Conservation (phyloP, 2,113 vertebrate genomes). For the Nothocercus nigrocapillus region DNA sequence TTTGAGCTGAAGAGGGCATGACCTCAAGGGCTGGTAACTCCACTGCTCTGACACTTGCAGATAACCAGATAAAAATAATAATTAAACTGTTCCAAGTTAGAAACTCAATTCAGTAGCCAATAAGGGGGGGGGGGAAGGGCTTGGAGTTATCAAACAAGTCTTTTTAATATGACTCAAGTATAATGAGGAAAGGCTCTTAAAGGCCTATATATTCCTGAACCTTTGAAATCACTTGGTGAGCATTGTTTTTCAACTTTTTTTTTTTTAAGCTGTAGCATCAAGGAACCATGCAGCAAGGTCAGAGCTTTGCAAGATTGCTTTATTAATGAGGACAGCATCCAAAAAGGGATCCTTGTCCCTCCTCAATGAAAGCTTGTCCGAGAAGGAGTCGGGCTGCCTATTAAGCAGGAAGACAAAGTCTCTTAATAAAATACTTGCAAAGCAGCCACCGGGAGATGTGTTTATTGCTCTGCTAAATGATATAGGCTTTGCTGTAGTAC, state of each 20-base stretch:
- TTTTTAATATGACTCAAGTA: neutral
- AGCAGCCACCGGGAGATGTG: conserved; percentile 23
- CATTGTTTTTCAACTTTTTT: neutral
- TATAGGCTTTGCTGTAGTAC: neutral
- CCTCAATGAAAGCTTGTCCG: conserved; percentile 27
- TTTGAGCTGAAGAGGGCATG: neutral
- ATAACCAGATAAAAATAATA: neutral
- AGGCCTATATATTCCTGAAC: neutral
- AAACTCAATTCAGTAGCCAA: neutral
- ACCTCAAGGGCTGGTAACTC: neutral
- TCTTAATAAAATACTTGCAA: conserved; percentile 17
- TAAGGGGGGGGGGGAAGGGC: neutral
- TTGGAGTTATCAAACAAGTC: neutral
- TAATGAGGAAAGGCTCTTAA: neutral
- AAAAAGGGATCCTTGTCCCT: conserved; percentile 44
- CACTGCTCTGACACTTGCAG: neutral
- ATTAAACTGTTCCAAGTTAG: neutral
- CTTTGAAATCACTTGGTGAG: neutral
- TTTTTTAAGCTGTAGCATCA: neutral
- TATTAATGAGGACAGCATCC: conserved; percentile 7
- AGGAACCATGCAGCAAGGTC: neutral
- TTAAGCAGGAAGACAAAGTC: conserved; percentile 12
- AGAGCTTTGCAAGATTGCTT: neutral
- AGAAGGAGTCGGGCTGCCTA: conserved; percentile 23
- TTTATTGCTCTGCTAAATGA: neutral